Base-by-base conservation (phyloP, 2,113 vertebrate species). In the Dascyllus trimaculatus region DNA sequence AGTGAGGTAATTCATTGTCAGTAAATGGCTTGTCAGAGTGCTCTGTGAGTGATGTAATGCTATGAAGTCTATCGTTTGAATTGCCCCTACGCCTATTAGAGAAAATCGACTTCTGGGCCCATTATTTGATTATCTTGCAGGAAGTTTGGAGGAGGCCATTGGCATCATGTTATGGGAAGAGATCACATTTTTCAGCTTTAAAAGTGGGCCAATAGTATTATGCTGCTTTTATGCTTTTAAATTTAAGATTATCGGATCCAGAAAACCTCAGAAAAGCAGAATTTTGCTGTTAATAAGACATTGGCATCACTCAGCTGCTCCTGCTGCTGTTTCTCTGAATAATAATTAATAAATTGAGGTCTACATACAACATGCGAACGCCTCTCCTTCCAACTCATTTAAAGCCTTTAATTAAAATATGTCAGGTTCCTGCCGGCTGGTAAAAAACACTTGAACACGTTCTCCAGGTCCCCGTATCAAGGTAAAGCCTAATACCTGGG, bases 1-100 rank as follows among this genome's bases (percentile, higher is more conserved):
- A 75, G 86, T 89, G 89, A 91, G 88, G 91, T 95, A 91, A 95
- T 93, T 94, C 87, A 91, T 91, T 93, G 91, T 94, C 86, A 89
- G 81, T 84, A 89, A 92, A 91, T 93, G 91, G 90, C 90, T 93
- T 95, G 92, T 89, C 89, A 90, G 90, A 89, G 78, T 89, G 83
- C 90, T 88, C 85, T 60, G 83, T 94, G 88, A 93, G 93, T 92
- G 91, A 94, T 92, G 91, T 92, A 88, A 93, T 90, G 82, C 90
- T 89, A 79, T 78, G 90, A 92, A 93, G 90, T 94, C 89, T 90
- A 93, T 91, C 90, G 88, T 92, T 92, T 91, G 88, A 93, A 92
- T 92, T 91, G 86, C 89, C 89, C 86, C 78, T 54, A 69, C 32
- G 88, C 90, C 90, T 88, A 91, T 92, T 91, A 92, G 88, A 86